Percentiles rank a stretch among this genome's conserved stretches.
phyloP scores from a whole-genome alignment of 2,797 vertebrate genomes.

The Characodon lateralis region DNA sequence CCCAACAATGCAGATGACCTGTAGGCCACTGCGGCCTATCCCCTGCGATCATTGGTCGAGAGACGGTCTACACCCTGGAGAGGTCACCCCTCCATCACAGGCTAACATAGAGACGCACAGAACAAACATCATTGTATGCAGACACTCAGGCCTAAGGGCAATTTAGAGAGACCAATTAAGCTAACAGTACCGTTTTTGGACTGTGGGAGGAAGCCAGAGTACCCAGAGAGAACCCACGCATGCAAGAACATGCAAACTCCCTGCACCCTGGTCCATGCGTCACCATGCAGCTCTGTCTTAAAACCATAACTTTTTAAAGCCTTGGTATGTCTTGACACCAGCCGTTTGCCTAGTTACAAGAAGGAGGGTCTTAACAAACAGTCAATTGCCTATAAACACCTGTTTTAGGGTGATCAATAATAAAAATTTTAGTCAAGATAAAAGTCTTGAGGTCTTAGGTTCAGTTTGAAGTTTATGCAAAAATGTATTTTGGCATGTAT shows the following conservation, averaged over 20 bases:
- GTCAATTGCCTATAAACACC: neutral
- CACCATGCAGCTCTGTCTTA: neutral
- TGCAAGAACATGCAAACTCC: neutral
- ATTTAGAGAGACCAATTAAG: neutral
- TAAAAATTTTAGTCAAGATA: neutral
- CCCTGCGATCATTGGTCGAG: neutral
- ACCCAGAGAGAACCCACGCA: neutral
- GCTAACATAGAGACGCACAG: neutral
- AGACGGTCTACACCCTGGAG: neutral
- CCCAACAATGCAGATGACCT: too few relatives aligned
- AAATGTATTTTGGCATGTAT: neutral
- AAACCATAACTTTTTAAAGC: neutral
- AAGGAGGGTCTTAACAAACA: neutral
- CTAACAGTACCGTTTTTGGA: neutral
- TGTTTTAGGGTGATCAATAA: neutral
- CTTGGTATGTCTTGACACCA: neutral
- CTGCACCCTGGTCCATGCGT: neutral
- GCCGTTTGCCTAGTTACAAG: neutral
- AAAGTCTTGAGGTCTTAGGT: neutral
- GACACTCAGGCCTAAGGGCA: too few relatives aligned
- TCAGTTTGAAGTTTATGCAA: neutral
- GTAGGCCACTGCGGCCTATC: neutral
- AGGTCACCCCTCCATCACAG: neutral
- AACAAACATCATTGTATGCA: too few relatives aligned
- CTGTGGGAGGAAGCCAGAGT: neutral